Conservation (phyloP, 2,113 vertebrate species). For the Centrocercus urophasianus region DNA sequence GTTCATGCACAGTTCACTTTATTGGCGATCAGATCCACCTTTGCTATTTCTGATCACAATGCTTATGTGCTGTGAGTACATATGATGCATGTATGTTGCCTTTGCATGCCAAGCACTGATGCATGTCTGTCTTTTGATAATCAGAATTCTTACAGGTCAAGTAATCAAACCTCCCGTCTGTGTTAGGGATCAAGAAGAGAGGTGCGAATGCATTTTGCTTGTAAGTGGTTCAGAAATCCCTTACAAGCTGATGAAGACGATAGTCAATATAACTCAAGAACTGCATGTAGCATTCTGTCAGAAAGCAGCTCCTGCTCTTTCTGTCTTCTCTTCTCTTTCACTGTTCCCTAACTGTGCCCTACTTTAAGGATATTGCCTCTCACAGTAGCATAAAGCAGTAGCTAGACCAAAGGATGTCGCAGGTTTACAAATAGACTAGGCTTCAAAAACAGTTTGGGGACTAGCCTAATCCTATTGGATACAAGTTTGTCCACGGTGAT, state of each 20-base stretch:
- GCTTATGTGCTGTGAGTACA: neutral
- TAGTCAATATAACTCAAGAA: fast-evolving
- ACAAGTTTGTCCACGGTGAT: neutral
- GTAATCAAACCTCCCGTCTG: fast-evolving
- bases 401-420: neutral
- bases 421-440: neutral
- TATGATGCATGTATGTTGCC: neutral
- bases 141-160: neutral
- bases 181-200: neutral
- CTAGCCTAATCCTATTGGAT: neutral
- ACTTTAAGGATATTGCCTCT: neutral
- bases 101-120: neutral
- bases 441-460: neutral
- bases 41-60: neutral
- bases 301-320: neutral
- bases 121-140: neutral
- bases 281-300: neutral
- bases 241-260: neutral
- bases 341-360: neutral
- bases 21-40: neutral
- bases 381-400: neutral
- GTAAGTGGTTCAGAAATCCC: neutral
- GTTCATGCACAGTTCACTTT: neutral
- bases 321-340: neutral
- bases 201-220: fast-evolving